Percentiles rank a stretch among this genome's conserved stretches.
These are phyloP conservation scores for Ophiothrix spiculata DNA, from an alignment of 35 echinoderm and acorn worm species.

Conservation along the genomic window DNA sequence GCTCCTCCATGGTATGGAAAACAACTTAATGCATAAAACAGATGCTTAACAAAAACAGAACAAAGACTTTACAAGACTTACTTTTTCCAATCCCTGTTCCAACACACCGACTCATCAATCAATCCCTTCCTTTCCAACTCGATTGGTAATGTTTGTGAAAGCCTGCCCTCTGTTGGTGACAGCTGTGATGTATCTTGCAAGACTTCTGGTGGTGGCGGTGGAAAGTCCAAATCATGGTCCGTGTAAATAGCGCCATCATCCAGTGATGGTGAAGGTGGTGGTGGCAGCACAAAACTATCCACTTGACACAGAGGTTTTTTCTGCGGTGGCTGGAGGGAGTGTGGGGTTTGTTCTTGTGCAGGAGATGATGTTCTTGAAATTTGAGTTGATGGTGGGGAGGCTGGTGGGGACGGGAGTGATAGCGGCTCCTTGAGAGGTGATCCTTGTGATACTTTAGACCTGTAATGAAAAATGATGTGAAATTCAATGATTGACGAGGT, in stretches of 20 bases:
- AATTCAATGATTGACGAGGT: no score
- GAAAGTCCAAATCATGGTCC: neutral
- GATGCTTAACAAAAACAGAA: neutral
- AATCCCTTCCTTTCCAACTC: neutral
- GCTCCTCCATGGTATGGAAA: neutral
- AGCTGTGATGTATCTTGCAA: neutral
- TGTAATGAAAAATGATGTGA: neutral
- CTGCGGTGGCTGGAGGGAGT: neutral
- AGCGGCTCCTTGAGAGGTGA: neutral
- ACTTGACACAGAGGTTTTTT: neutral
- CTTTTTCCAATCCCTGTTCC: neutral
- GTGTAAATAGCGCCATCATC: neutral
- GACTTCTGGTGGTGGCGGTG: neutral
- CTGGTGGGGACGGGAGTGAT: neutral
- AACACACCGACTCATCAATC: neutral
- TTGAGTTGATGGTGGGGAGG: conserved; percentile 2
- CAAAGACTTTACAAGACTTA: neutral
- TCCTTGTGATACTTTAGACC: neutral
- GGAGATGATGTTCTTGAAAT: neutral
- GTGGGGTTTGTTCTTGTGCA: neutral
- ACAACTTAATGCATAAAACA: neutral
- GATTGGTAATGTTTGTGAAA: neutral
- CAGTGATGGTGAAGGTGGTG: neutral
- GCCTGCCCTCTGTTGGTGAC: neutral
- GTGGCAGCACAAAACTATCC: conserved; percentile 5